Evolutionary conservation across 2,113 vertebrate species (phyloP).

Genomic region (Antidorcas marsupialis): DNA sequence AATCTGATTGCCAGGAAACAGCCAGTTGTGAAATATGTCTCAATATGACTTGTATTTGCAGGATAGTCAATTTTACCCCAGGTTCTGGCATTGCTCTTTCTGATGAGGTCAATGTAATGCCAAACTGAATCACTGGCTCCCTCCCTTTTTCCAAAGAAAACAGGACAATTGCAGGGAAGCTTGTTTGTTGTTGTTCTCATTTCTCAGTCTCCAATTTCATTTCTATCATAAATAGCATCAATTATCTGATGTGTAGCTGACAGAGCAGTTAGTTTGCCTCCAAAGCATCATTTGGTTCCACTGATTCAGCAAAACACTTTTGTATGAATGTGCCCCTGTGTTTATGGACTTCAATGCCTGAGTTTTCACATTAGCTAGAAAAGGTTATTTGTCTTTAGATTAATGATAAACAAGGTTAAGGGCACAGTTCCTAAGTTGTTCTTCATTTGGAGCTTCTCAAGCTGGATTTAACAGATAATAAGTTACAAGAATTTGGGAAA

Average conservation of each 20-base stretch:
- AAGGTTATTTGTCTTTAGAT: background rate
- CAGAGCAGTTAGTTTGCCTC: background rate
- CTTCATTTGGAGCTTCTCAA: background rate
- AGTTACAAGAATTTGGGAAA: background rate
- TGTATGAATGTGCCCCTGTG: background rate
- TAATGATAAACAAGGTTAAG: background rate
- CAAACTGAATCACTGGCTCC: background rate
- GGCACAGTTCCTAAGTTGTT: background rate
- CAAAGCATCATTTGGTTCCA: background rate
- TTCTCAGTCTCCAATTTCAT: conserved; percentile 14
- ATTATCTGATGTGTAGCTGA: background rate
- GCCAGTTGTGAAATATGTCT: background rate
- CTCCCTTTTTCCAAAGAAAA: conserved; percentile 6
- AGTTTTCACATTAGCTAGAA: background rate
- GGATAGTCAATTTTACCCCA: background rate
- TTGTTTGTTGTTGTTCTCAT: background rate
- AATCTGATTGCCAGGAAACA: background rate
- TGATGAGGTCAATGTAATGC: background rate
- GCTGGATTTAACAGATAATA: background rate
- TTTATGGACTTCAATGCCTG: background rate
- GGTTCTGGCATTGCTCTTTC: background rate
- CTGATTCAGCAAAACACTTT: background rate
- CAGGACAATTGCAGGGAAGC: background rate
- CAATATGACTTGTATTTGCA: background rate
- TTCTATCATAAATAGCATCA: conserved; percentile 34